These are phyloP conservation scores for Drosophila subsilvestris DNA, from an alignment of 2,888 invertebrate genomes.

Conservation along the genomic window DNA sequence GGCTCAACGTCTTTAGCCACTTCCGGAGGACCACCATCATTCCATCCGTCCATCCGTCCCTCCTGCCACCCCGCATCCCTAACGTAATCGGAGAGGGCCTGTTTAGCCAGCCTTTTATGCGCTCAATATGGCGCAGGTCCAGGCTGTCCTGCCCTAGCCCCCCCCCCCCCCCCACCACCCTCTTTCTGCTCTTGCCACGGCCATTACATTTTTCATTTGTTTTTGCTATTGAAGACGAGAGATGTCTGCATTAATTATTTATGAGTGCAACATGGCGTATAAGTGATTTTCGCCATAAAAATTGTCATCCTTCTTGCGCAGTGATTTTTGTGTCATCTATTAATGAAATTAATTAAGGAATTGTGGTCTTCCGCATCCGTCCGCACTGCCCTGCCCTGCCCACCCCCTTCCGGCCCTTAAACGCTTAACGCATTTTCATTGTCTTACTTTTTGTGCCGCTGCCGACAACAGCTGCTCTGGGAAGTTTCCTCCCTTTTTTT, in stretches of 20 bases:
- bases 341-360: conserved; percentile 54
- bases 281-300: conserved; percentile 65
- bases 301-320: conserved; percentile 18
- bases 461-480: conserved; percentile 19
- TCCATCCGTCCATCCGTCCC: background rate
- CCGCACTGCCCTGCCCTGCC: background rate
- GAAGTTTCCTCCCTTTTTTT: conserved; percentile 21
- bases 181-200: background rate
- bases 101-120: conserved; percentile 67
- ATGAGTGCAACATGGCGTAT: conserved; percentile 68
- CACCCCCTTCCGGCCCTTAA: background rate
- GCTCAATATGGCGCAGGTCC: conserved; percentile 63
- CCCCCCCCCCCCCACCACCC: conserved; percentile 2
- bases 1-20: conserved; percentile 59
- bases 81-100: conserved; percentile 58
- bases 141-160: conserved; percentile 10
- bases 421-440: conserved; percentile 1
- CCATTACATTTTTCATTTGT: conserved; percentile 62
- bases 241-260: conserved; percentile 73
- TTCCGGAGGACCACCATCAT: conserved; percentile 40
- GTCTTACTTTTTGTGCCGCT: background rate
- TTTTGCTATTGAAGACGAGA: conserved; percentile 13
- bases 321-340: conserved; percentile 50
- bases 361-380: conserved; percentile 2
- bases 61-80: conserved; percentile 7